Base-by-base conservation (phyloP, 2,888 invertebrate genomes). In the Theodoxus fluviatilis region DNA sequence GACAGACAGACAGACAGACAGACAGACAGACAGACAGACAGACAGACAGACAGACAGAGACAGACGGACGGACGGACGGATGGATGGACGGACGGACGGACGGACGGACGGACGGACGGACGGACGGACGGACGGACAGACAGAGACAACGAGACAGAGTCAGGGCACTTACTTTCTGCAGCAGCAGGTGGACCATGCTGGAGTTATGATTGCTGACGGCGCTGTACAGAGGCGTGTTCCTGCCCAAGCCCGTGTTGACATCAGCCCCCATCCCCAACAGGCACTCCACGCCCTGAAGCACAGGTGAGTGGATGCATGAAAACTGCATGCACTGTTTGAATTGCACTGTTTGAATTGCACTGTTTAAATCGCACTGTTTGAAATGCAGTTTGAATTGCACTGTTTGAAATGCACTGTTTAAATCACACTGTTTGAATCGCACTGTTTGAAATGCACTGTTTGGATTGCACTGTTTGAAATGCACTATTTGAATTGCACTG, bases 251-350 rank as follows among this genome's bases (percentile, higher is more conserved):
- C 33, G 75, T 75, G 68, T 85, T 85, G 3, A 84, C 81, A 67
- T 84, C 83, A 18, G 83, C 82, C 28, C 82, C 83, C 33, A 85
- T 75, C 55, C 82, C 81, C 55, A 84, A 72, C 64, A 85, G 71
- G 74, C 83, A 84, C 71, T 83, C 80, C 18, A 81, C 83, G 31
- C 80, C 83, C 84, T 84, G 73, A 18, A 66, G 49, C n/a, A n/a
- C n/a, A n/a, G n/a, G n/a, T n/a, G n/a, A n/a, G n/a, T n/a, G n/a
- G n/a, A n/a, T n/a, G n/a, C n/a, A n/a, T n/a, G n/a, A n/a, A n/a
- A n/a, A n/a, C n/a, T n/a, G n/a, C n/a, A n/a, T n/a, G n/a, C n/a
- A n/a, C n/a, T n/a, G n/a, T n/a, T n/a, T n/a, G n/a, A n/a, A n/a
- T n/a, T n/a, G n/a, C n/a, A n/a, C n/a, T n/a, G n/a, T n/a, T n/a